Conservation (phyloP, 2,888 invertebrate genomes). For the Pristionchus mayeri region DNA sequence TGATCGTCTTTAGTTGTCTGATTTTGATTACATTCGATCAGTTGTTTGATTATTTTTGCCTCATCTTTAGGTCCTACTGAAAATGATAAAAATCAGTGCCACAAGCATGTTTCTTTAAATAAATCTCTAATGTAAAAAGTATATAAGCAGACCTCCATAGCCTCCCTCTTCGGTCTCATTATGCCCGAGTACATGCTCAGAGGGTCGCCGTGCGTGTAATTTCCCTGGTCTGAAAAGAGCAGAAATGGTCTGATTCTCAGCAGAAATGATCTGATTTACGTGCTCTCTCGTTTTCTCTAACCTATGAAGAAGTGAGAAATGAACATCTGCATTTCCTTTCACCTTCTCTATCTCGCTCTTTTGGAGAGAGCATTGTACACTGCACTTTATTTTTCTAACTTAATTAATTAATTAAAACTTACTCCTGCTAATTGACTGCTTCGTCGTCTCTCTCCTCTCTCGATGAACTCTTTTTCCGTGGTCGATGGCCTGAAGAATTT, state of each 20-base stretch:
- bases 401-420: no score
- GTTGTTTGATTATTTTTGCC: no score
- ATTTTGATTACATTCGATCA: no score
- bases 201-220: conserved; percentile 60
- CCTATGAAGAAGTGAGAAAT: no score
- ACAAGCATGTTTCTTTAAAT: background rate
- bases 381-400: no score
- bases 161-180: conserved; percentile 48
- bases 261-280: background rate
- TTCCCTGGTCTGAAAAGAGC: conserved; percentile 60
- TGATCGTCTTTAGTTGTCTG: no score
- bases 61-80: no score
- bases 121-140: background rate
- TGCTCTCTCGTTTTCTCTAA: no score
- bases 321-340: no score
- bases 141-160: conserved; percentile 26
- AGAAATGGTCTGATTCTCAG: background rate
- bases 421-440: conserved; percentile 10
- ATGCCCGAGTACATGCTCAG: conserved; percentile 51
- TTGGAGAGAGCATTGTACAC: no score
- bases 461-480: conserved; percentile 4
- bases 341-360: no score
- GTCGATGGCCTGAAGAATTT: background rate
- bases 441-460: conserved; percentile 22
- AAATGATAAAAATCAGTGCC: no score